These are phyloP conservation scores for Pseudachorutes palmiensis DNA, from an alignment of 1,140 invertebrate genomes.

Conservation along the genomic window DNA sequence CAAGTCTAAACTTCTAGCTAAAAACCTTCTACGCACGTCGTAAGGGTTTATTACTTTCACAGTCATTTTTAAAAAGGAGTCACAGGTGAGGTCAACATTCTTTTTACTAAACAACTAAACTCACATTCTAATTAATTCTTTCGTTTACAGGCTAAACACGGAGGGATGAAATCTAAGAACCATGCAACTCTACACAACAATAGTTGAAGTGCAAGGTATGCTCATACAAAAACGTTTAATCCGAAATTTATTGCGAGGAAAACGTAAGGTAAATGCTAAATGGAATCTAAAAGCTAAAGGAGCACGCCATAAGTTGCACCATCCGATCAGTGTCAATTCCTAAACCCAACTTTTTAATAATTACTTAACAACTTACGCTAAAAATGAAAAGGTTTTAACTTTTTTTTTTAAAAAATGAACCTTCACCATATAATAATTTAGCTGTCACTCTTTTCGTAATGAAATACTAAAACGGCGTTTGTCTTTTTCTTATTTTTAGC, in stretches of 20 bases:
- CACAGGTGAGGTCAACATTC: neutral
- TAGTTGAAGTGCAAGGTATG: neutral
- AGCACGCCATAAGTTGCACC: neutral
- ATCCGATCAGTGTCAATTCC: neutral
- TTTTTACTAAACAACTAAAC: neutral
- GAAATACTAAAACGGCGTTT: too few species aligned
- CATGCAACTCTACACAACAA: neutral
- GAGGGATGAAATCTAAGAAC: neutral
- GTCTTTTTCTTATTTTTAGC: too few species aligned
- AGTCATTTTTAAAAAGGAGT: neutral
- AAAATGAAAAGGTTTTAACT: too few species aligned
- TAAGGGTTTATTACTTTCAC: neutral
- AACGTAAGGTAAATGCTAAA: neutral
- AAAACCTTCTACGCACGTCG: neutral
- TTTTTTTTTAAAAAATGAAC: too few species aligned
- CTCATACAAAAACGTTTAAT: too few species aligned
- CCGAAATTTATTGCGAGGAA: neutral
- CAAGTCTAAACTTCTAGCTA: neutral
- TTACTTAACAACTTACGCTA: too few species aligned
- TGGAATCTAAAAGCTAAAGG: neutral
- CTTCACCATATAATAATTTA: too few species aligned
- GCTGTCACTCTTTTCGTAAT: too few species aligned
- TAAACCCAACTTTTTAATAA: neutral
- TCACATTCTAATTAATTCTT: neutral
- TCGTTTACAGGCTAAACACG: neutral